These are phyloP conservation scores for Sussaba pulchella DNA, from an alignment of 2,888 invertebrate species.

Conservation along the genomic window DNA sequence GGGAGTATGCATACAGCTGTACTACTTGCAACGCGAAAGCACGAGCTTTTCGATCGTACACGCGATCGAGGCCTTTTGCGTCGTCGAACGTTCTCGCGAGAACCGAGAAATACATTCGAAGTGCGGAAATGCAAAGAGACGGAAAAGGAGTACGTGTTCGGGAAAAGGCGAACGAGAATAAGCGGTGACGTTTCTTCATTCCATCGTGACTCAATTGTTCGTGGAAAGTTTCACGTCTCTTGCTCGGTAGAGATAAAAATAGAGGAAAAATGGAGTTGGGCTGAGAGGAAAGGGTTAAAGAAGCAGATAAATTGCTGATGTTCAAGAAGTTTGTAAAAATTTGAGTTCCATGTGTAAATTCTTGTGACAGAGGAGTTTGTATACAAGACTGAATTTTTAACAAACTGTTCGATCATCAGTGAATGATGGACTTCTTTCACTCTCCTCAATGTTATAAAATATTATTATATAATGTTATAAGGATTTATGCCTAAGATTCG, in stretches of 20 bases:
- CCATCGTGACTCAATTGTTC: constrained; percentile 48
- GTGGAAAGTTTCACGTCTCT: constrained; percentile 23
- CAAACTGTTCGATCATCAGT: too few relatives aligned
- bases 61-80: constrained; percentile 14
- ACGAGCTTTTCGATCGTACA: constrained; percentile 28
- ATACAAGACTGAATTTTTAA: too few relatives aligned
- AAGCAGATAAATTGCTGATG: constrained; percentile 3
- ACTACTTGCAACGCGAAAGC: constrained; percentile 6
- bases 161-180: constrained; percentile 31
- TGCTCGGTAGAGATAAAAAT: neutral
- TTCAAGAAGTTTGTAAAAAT: too few relatives aligned
- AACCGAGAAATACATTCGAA: constrained; percentile 39
- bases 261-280: neutral
- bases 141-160: constrained; percentile 50
- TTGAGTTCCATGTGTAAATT: too few relatives aligned
- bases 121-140: constrained; percentile 40
- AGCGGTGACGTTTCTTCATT: constrained; percentile 54
- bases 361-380: too few relatives aligned
- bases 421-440: too few relatives aligned
- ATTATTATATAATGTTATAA: too few relatives aligned
- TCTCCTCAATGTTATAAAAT: too few relatives aligned
- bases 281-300: neutral
- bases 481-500: too few relatives aligned
- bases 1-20: constrained; percentile 13
- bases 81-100: constrained; percentile 15